Evolutionary conservation across 1,140 invertebrate genomes (phyloP), one percentile per base, ranked within the genome.

Genomic region (Drosophila malerkotliana): DNA sequence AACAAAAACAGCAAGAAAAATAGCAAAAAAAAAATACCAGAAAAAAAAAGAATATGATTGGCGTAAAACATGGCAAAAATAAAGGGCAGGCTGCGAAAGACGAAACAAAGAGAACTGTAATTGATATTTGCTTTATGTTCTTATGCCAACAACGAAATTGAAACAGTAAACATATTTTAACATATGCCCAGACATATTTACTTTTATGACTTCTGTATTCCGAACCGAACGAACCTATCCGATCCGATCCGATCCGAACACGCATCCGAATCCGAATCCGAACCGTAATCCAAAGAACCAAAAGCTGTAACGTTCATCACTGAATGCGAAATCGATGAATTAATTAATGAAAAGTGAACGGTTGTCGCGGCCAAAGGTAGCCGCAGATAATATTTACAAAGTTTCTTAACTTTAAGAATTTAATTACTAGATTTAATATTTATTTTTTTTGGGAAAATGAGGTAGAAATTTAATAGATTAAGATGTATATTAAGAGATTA

Each of bases 111-210:
- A 61, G 49, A 56, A 62, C 49, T 84, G 77, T 83, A 84, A 83
- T 84, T 84, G 80, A 83, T 83, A 83, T 83, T 83, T 83, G 61
- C 79, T 76, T 83, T 79, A 79, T 76, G 61, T 68, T 47, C 61
- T 53, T 41, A 59, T 64, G 61, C 66, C 68, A 54, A 76, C 72
- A 83, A 52, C 62, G 72, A 72, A 71, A 83, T 79, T 84, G 79
- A 76, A 84, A 83, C 79, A 79, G 80, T 83, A 83, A 83, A 83
- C 80, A 83, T 66, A 69, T 69, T 81, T 81, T 74, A 81, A 73
- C 79, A 81, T 57, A 73, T 73, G 78, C 44, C 56, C 77, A 79
- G 44, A 58, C 69, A 73, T 82, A 81, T 81, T 77, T 81, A 81
- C 73, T 74, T 74, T 68, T 71, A 78, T 78, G 62, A 75, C 55